Percentiles rank a stretch among this genome's conserved stretches.
These are phyloP conservation scores for Corythornis leucogaster DNA, from an alignment of 2,797 vertebrate genomes.

Conservation along the genomic window DNA sequence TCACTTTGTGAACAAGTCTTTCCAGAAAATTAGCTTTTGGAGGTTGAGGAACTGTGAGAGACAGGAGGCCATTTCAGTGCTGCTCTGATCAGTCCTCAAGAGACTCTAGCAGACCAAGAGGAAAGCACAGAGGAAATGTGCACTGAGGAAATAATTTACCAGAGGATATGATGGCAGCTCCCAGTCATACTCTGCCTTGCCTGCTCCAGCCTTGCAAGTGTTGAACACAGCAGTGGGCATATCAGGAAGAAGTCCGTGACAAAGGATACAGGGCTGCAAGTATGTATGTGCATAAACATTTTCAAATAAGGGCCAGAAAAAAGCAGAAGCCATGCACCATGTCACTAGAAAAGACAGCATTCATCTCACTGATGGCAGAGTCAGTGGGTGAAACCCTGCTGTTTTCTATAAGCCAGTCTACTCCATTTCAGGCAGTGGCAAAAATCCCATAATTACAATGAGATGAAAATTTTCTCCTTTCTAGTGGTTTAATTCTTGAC, in stretches of 20 bases:
- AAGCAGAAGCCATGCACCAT: neutral
- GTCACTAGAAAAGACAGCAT: neutral
- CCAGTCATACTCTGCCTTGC: neutral
- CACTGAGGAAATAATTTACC: neutral
- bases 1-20: neutral
- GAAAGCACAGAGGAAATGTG: neutral
- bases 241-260: neutral
- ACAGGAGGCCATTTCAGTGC: neutral
- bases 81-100: neutral
- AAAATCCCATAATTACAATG: neutral
- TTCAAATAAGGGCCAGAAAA: neutral
- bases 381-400: neutral
- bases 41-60: neutral
- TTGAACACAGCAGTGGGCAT: neutral
- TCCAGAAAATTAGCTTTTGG: slow-evolving; percentile 8
- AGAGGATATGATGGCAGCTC: neutral
- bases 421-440: neutral
- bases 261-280: neutral
- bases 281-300: neutral
- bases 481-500: neutral
- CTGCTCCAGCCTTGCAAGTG: neutral
- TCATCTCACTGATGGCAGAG: neutral
- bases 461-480: neutral
- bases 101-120: neutral
- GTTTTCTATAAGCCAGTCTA: neutral